Evolutionary conservation across 2,113 vertebrate species (phyloP).

Genomic region (Sialia sialis): DNA sequence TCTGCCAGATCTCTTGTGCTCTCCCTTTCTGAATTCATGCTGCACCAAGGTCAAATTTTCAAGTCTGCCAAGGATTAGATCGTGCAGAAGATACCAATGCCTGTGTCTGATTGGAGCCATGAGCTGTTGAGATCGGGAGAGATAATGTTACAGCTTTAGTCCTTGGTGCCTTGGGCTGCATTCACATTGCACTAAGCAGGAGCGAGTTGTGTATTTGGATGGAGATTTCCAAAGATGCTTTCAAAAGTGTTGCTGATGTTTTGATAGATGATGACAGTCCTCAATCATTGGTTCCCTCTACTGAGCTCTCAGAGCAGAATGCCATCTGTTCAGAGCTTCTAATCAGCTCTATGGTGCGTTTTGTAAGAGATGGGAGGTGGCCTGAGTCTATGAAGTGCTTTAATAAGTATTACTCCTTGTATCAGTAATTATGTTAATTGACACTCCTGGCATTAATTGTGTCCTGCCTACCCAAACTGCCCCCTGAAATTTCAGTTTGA

Average conservation of each 20-base stretch:
- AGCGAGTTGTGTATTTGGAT: not conserved
- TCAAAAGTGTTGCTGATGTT: not conserved
- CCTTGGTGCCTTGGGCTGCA: not conserved
- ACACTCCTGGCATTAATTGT: not conserved
- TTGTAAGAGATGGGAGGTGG: slow-evolving; percentile 19
- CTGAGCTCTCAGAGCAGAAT: not conserved
- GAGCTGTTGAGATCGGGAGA: not conserved
- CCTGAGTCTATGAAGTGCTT: not conserved
- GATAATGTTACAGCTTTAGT: not conserved
- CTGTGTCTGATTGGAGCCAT: not conserved
- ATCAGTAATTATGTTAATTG: slow-evolving; percentile 25
- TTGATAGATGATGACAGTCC: not conserved
- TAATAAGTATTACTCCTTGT: not conserved
- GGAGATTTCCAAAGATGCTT: not conserved
- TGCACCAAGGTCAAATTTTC: not conserved
- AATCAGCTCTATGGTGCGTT: not conserved
- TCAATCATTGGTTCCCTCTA: not conserved
- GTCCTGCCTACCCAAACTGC: not conserved
- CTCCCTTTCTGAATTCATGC: not conserved
- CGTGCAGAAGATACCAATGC: not conserved
- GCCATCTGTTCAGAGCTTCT: not conserved
- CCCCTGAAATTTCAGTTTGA: slow-evolving; percentile 3
- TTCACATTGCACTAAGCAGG: not conserved
- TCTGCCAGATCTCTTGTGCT: not conserved
- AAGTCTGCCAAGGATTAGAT: not conserved